Evolutionary conservation across 2,888 invertebrate species (phyloP), one percentile per base, ranked within the genome.

Genomic region (Plagodis dolabraria): DNA sequence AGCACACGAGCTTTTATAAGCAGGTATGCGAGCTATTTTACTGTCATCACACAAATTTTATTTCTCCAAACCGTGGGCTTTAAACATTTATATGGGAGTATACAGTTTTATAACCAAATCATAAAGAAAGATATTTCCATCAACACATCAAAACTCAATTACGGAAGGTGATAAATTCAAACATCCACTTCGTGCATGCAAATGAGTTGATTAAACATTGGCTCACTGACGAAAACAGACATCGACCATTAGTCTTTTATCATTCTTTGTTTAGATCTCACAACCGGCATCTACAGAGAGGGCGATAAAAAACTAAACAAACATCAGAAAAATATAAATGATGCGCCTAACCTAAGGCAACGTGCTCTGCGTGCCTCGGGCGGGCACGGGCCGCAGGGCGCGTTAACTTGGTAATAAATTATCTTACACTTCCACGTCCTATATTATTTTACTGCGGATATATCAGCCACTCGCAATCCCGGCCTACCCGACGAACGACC

Each of bases 241-340:
- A 77, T 86, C 77, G 69, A 79, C 85, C 87, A 88, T 89, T 87
- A 87, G 82, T 88, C 83, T 89, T 89, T 85, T 85, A 86, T 84
- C 82, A 84, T 87, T 87, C 87, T 90, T 91, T 91, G 90, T 90
- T 90, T 88, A 77, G 76, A 84, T 82, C 84, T 82, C 79, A 71
- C 82, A 78, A 80, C 80, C 85, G 86, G 82, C 83, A 80, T 85
- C 80, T 79, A 82, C 82, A 83, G 80, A 82, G 82, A 80, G 80
- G 72, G 76, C 78, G 76, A 80, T 85, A 87, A 87, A 89, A 87
- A 78, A 86, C 79, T 85, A 89, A 86, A 87, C 87, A 90, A 89
- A 90, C 87, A 87, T 85, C 77, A 85, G 82, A 86, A 89, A 86
- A 90, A 91, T 91, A 92, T 91, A 89, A 92, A 92, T 89, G 89